Evolutionary conservation across 92 coral and sea anemone genomes (phyloP).

Genomic region (Diadumene lineata): DNA sequence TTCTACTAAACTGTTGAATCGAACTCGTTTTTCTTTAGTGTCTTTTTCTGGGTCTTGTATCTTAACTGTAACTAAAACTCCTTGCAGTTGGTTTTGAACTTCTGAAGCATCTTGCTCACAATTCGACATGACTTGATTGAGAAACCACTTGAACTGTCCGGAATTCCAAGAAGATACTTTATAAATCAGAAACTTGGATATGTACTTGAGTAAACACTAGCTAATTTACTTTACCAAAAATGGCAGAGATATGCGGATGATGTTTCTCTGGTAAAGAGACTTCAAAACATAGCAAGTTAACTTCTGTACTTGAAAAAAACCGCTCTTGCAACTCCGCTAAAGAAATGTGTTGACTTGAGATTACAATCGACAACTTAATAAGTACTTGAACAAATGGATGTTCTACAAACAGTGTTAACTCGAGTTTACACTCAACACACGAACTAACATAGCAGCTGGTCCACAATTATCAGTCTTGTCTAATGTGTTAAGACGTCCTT

Average conservation of each 20-base stretch:
- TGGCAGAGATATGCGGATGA: too few relatives aligned
- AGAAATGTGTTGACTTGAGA: neutral
- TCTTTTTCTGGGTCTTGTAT: conserved; percentile 50
- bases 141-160: too few relatives aligned
- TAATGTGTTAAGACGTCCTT: neutral
- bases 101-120: conserved; percentile 26
- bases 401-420: too few relatives aligned
- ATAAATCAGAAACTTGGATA: too few relatives aligned
- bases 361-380: conserved; percentile 6
- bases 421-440: too few relatives aligned
- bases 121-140: conserved; percentile 12
- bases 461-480: neutral
- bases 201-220: too few relatives aligned
- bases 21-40: conserved; percentile 41
- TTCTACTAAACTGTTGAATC: conserved; percentile 69
- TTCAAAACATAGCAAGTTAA: neutral
- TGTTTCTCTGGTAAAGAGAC: neutral
- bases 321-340: neutral
- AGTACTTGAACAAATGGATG: too few relatives aligned
- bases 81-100: conserved; percentile 36
- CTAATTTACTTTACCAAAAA: too few relatives aligned
- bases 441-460: neutral
- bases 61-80: conserved; percentile 52
- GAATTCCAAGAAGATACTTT: too few relatives aligned
- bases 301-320: neutral